A percentile compares a stretch with the other conserved stretches of the same genome.
Evolutionary conservation across 2,113 vertebrate species (phyloP).

Genomic region (Bambusicola thoracicus): DNA sequence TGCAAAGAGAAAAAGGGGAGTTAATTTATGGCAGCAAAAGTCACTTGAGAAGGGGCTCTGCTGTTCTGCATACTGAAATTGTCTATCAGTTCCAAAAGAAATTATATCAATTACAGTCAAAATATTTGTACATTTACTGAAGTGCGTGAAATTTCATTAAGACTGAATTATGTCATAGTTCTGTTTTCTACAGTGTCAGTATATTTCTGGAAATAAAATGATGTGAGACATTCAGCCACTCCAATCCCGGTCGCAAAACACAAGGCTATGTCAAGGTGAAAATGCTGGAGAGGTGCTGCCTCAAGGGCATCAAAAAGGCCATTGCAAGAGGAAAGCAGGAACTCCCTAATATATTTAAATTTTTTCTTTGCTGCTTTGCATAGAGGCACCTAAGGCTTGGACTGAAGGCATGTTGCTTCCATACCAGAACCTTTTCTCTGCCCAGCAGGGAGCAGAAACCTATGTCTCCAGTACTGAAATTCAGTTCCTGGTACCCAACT

Average conservation of each 20-base stretch:
- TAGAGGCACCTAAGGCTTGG: neutral
- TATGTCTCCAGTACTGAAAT: neutral
- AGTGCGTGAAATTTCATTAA: neutral
- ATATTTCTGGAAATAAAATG: neutral
- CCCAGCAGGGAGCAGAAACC: neutral
- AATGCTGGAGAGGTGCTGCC: neutral
- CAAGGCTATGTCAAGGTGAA: neutral
- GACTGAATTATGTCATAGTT: neutral
- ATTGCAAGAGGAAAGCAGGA: neutral
- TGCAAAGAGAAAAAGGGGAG: neutral
- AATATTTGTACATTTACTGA: neutral
- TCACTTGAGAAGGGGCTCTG: neutral
- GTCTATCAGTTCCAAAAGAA: neutral
- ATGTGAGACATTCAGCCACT: neutral
- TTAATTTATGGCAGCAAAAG: neutral
- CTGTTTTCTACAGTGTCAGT: neutral
- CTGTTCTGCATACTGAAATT: neutral
- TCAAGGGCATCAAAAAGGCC: neutral
- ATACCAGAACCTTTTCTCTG: neutral
- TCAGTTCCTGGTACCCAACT: neutral
- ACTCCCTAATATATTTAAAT: neutral
- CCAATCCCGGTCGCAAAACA: neutral
- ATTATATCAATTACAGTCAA: neutral
- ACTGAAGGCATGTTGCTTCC: neutral
- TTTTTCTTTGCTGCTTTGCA: neutral